Base-by-base conservation (phyloP, 2,888 invertebrate species). In the Tillus elongatus region DNA sequence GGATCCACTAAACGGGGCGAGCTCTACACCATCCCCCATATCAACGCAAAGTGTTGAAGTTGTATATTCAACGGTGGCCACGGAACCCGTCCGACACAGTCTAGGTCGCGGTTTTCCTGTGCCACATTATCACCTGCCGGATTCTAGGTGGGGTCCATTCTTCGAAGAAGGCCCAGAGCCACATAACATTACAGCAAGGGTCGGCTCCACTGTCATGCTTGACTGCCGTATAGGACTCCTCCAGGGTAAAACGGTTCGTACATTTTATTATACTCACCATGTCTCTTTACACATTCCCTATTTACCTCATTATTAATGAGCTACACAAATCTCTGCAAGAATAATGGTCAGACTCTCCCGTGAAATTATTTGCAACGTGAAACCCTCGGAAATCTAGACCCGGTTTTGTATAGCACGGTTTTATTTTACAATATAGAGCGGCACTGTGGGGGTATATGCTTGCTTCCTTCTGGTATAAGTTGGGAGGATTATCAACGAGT, bases 201-300 rank as follows among this genome's bases (percentile, higher is more conserved):
- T 75, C 41, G 75, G 75, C 33, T 71, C 68, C 41, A 73, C 70
- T 13, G 72, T 75, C 28, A 61, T 67, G 35, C 64, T 75, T 15
- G 72, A 76, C 57, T 76, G 76, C 57, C 67, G 71, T 42, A 74
- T 75, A 41, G 75, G 73, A 34, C 66, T 75, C 53, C 69, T 76
- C 9, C 73, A 74, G 41, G 72, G 74, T 54, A 73, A 73, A 62
- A 72, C 72, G 60, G 75, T 75, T 52, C 68, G 70, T 60, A 33
- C 37, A 30, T 41, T 40, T 24, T 8, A 29, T 29, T 29, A n/a
- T n/a, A n/a, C n/a, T n/a, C n/a, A n/a, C n/a, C n/a, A n/a, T n/a
- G n/a, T n/a, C n/a, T n/a, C n/a, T n/a, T n/a, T n/a, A n/a, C n/a
- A n/a, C n/a, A n/a, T n/a, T n/a, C n/a, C n/a, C n/a, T n/a, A n/a